These are phyloP conservation scores for Spisula subtruncata DNA, from an alignment of 2,888 invertebrate species.

Conservation along the genomic window DNA sequence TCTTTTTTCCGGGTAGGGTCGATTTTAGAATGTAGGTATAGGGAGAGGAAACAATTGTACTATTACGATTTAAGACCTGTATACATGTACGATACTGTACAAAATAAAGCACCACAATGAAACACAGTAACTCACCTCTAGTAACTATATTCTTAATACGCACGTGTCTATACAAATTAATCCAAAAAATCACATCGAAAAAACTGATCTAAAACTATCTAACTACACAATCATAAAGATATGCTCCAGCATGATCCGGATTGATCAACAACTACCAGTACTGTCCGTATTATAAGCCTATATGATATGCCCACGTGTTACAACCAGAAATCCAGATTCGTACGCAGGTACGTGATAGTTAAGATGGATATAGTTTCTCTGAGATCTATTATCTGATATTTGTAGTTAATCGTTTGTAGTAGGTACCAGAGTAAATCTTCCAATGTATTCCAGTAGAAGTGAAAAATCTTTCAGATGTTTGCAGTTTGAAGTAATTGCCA, in stretches of 20 bases:
- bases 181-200: background rate
- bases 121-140: no score
- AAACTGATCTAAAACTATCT: background rate
- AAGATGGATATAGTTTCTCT: background rate
- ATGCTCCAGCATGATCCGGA: background rate
- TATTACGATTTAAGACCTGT: no score
- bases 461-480: background rate
- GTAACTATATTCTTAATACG: no score
- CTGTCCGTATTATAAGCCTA: background rate
- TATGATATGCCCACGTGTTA: background rate
- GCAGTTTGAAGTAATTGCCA: background rate
- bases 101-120: no score
- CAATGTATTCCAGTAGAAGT: background rate
- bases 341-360: background rate
- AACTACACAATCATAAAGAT: background rate
- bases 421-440: background rate
- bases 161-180: background rate
- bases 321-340: background rate
- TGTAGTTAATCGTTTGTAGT: background rate
- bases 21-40: no score
- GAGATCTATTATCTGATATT: slow-evolving; percentile 10
- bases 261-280: no score
- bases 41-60: no score
- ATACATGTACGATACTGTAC: no score
- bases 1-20: no score